Evolutionary conservation across 2,888 invertebrate species (phyloP).

Genomic region (Tipula confusa): DNA sequence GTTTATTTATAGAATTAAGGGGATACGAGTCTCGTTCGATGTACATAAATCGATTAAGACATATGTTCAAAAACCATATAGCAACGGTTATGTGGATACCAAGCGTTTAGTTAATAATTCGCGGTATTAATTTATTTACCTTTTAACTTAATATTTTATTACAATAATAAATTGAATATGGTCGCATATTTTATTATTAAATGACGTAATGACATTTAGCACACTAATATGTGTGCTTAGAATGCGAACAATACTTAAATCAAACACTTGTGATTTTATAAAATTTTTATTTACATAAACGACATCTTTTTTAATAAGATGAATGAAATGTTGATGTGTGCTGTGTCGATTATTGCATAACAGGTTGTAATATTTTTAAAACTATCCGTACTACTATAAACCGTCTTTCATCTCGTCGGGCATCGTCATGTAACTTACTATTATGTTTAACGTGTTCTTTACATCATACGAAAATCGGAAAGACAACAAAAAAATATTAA

Average conservation of each 20-base stretch:
- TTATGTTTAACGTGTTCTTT: no score
- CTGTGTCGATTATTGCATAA: not conserved
- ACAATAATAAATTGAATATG: not conserved
- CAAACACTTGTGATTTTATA: not conserved
- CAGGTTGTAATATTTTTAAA: not conserved
- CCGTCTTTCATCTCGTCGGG: not conserved
- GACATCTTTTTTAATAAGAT: not conserved
- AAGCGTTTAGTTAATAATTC: not conserved
- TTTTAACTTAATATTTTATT: not conserved
- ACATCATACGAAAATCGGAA: not conserved
- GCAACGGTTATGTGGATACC: not conserved
- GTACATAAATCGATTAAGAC: not conserved
- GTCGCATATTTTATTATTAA: not conserved
- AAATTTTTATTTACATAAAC: not conserved
- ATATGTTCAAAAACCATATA: not conserved
- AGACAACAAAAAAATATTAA: no score
- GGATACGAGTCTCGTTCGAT: not conserved
- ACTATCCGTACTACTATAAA: not conserved
- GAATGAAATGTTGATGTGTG: no score
- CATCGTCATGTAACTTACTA: not conserved
- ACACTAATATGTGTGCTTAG: not conserved
- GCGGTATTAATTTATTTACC: not conserved
- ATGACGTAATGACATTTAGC: not conserved
- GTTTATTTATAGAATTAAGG: not conserved
- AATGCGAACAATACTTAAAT: not conserved